These are phyloP conservation scores for Sciurus carolinensis DNA, from an alignment of 2,797 vertebrate genomes.

Conservation along the genomic window DNA sequence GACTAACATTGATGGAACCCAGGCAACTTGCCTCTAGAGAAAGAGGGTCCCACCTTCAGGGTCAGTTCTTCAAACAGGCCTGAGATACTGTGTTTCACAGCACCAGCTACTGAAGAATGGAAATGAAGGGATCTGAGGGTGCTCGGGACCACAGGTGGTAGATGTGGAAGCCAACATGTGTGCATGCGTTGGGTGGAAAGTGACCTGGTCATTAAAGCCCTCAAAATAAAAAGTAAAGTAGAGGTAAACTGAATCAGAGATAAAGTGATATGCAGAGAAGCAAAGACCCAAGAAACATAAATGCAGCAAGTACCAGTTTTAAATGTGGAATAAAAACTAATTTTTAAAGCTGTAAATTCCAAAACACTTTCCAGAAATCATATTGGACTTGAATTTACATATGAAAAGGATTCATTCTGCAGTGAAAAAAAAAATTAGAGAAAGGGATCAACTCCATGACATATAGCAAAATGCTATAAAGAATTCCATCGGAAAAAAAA, in stretches of 20 bases:
- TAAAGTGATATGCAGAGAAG: not conserved
- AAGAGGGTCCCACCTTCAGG: not conserved
- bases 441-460: not conserved
- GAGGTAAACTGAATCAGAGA: not conserved
- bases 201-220: not conserved
- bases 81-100: not conserved
- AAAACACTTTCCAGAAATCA: not conserved
- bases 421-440: not conserved
- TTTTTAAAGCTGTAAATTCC: not conserved
- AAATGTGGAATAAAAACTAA: not conserved
- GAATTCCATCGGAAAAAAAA: no score
- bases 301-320: not conserved
- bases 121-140: not conserved
- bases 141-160: not conserved
- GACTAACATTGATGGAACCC: not conserved
- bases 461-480: not conserved
- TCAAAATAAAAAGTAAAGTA: not conserved
- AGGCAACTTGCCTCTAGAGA: not conserved
- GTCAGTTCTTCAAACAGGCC: not conserved
- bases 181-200: no score
- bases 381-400: not conserved
- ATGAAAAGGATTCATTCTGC: not conserved
- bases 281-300: not conserved
- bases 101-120: accelerated
- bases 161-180: not conserved